Percentiles rank a stretch among this genome's conserved stretches.
Evolutionary conservation across 2,888 invertebrate genomes (phyloP).

Genomic region (Octonoba sinensis): DNA sequence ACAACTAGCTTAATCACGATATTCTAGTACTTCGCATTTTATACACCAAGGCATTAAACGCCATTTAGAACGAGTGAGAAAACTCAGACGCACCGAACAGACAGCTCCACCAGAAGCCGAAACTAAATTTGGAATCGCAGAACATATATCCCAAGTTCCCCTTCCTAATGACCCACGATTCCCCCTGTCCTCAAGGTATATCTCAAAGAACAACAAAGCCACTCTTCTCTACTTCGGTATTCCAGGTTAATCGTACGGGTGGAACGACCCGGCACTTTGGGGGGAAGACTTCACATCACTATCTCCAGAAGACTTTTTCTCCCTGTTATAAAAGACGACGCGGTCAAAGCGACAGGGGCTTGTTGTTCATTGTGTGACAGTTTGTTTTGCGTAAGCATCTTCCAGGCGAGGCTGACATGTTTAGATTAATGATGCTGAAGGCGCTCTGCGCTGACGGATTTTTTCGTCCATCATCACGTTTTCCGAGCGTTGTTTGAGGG

Average conservation of each 20-base stretch:
- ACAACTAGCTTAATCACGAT: too few relatives aligned
- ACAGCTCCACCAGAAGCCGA: slow-evolving; percentile 38
- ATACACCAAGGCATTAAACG: too few relatives aligned
- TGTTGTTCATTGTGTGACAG: slow-evolving; percentile 5
- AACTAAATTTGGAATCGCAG: slow-evolving; percentile 53
- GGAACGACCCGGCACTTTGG: slow-evolving; percentile 48
- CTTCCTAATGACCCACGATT: slow-evolving; percentile 41
- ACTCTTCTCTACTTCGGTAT: slow-evolving; percentile 24
- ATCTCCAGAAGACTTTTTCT: too few relatives aligned
- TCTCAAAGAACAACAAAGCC: slow-evolving; percentile 37
- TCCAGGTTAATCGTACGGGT: slow-evolving; percentile 56
- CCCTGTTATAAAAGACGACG: too few relatives aligned
- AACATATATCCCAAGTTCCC: slow-evolving; percentile 27
- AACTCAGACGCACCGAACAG: neutral
- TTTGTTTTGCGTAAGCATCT: neutral
- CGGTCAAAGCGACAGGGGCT: too few relatives aligned
- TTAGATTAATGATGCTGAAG: neutral
- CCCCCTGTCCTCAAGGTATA: neutral
- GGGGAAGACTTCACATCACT: neutral
- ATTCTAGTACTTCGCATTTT: too few relatives aligned
- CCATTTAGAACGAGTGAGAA: too few relatives aligned
- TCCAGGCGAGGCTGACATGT: neutral
- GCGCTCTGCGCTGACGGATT: neutral
- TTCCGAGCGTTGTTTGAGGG: too few relatives aligned
- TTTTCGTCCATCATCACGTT: too few relatives aligned